Evolutionary conservation across 2,113 vertebrate species (phyloP).

Genomic region (Clarias magur): DNA sequence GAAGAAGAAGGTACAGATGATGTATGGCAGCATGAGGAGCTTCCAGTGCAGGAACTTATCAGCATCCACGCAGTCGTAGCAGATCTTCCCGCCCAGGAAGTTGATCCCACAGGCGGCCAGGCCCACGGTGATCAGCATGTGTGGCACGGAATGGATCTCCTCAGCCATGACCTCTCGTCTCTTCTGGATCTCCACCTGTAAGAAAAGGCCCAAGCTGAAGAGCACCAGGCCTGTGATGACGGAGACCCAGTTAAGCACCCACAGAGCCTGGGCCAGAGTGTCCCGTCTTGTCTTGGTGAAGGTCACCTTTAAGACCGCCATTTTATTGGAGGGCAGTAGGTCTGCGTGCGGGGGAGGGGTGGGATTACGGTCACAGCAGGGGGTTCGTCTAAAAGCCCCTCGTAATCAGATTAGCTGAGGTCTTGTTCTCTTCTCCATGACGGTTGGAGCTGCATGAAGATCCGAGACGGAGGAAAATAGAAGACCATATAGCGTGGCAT

Average conservation of each 20-base stretch:
- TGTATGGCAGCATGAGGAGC: conserved; percentile 83
- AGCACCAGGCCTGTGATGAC: conserved; percentile 79
- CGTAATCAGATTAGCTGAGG: conserved; percentile 57
- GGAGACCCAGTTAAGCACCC: conserved; percentile 87
- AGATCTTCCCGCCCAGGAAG: conserved; percentile 85
- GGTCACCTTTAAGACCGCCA: conserved; percentile 84
- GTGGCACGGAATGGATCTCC: conserved; percentile 76
- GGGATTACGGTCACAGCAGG: neutral
- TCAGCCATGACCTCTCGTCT: conserved; percentile 82
- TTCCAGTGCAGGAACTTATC: conserved; percentile 85
- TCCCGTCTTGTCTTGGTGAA: conserved; percentile 80
- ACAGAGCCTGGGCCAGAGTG: conserved; percentile 82
- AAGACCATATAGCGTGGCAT: neutral
- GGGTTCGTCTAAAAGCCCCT: conserved; percentile 19
- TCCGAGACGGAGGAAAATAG: conserved; percentile 32
- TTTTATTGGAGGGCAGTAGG: conserved; percentile 46
- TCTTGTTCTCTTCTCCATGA: conserved; percentile 47
- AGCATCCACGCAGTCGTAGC: conserved; percentile 82
- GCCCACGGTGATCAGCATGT: conserved; percentile 82
- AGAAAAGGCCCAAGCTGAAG: conserved; percentile 82
- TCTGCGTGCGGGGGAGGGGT: neutral
- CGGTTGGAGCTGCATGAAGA: conserved; percentile 31
- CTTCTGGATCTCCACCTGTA: conserved; percentile 83
- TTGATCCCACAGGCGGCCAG: conserved; percentile 83
- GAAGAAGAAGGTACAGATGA: conserved; percentile 81